Evolutionary conservation across 2,888 invertebrate species (phyloP).

Genomic region (Matsumyia berberina): DNA sequence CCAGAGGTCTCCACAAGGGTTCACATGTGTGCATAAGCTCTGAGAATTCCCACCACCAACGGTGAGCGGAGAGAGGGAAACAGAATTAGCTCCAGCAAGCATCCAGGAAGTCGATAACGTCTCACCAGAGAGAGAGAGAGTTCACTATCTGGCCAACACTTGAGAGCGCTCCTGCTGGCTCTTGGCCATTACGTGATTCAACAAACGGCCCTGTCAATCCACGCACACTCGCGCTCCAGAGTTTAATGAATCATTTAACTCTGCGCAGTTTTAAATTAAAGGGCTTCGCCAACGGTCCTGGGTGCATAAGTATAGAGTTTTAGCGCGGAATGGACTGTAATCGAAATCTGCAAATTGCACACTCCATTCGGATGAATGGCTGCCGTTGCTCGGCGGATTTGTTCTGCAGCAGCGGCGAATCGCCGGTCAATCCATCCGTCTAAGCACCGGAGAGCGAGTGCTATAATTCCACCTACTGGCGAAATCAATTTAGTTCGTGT

Average conservation of each 20-base stretch:
- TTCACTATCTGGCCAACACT: constrained; percentile 5
- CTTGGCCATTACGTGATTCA: constrained; percentile 29
- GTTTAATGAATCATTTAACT: constrained; percentile 73
- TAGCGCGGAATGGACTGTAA: constrained; percentile 70
- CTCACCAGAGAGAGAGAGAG: constrained; percentile 2
- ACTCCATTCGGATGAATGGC: constrained; percentile 57
- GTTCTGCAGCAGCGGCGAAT: constrained; percentile 25
- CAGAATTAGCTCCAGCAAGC: constrained; percentile 36
- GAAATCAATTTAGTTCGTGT: constrained; percentile 84
- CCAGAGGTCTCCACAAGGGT: constrained; percentile 69
- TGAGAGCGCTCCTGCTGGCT: neutral
- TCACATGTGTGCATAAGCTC: constrained; percentile 68
- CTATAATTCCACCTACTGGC: constrained; percentile 83
- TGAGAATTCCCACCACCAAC: constrained; percentile 37
- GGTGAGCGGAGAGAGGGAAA: constrained; percentile 1
- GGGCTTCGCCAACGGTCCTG: constrained; percentile 64
- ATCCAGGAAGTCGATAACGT: constrained; percentile 69
- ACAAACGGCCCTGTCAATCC: constrained; percentile 55
- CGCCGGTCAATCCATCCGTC: constrained; percentile 65
- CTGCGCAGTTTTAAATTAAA: constrained; percentile 73
- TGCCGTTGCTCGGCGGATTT: constrained; percentile 37
- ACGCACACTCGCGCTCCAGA: constrained; percentile 9
- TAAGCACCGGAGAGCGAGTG: constrained; percentile 56
- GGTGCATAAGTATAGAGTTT: constrained; percentile 66
- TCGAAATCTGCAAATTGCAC: constrained; percentile 74